A percentile compares a stretch with the other conserved stretches of the same genome.
These are phyloP conservation scores for Petrolisthes manimaculis DNA, from an alignment of 2,888 invertebrate genomes.

Conservation along the genomic window DNA sequence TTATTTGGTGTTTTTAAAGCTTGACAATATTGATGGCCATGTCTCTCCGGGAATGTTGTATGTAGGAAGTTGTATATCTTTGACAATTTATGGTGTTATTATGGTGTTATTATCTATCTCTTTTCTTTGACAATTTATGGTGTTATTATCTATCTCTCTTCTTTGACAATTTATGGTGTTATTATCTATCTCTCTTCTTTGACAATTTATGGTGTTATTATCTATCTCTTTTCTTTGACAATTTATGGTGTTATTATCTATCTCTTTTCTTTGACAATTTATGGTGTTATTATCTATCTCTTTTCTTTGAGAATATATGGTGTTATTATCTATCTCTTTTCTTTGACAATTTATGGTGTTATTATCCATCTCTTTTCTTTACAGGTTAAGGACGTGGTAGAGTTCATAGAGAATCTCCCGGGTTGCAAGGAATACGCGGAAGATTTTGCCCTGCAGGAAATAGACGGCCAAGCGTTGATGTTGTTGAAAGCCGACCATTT, in stretches of 20 bases:
- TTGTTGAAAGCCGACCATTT: conserved; percentile 93
- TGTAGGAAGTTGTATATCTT: too few species aligned
- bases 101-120: too few species aligned
- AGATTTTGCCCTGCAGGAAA: conserved; percentile 94
- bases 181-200: neutral
- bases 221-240: neutral
- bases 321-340: neutral
- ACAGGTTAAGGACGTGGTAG: conserved; percentile 88
- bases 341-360: neutral
- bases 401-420: conserved; percentile 87
- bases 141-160: neutral
- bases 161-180: neutral
- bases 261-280: neutral
- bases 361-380: neutral
- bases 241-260: neutral
- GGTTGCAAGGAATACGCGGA: conserved; percentile 94
- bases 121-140: neutral
- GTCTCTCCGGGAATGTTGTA: too few species aligned
- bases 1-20: too few species aligned
- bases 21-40: too few species aligned
- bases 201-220: neutral
- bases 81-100: neutral
- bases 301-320: neutral
- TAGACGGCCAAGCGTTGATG: conserved; percentile 94
- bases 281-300: neutral